Percentiles rank a stretch among this genome's conserved stretches.
Evolutionary conservation across 2,888 invertebrate species (phyloP).

Genomic region (Fissipunctia ypsillon): DNA sequence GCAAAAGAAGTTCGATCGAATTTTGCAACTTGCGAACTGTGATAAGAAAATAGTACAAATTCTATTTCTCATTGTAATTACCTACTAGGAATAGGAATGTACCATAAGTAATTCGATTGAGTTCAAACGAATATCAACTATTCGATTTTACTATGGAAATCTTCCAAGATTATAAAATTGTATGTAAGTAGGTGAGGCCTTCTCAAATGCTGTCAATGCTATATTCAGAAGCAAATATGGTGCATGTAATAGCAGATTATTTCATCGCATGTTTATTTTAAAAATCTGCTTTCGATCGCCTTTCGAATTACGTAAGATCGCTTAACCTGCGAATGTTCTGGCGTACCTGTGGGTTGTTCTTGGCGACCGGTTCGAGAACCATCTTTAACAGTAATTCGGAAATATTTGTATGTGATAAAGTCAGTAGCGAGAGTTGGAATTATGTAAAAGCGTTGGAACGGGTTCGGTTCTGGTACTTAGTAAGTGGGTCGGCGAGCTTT

Average conservation of each 20-base stretch:
- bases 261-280: constrained; percentile 41
- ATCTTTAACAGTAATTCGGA: constrained; percentile 62
- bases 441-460: constrained; percentile 75
- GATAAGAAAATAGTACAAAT: constrained; percentile 42
- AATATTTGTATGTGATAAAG: constrained; percentile 64
- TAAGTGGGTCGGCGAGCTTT: constrained; percentile 85
- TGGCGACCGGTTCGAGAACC: constrained; percentile 47
- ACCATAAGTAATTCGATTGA: neutral
- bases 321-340: constrained; percentile 51
- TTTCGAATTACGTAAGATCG: constrained; percentile 60
- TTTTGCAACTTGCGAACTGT: constrained; percentile 29
- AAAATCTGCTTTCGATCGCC: constrained; percentile 53
- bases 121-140: neutral
- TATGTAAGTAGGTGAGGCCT: constrained; percentile 43
- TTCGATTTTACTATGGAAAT: constrained; percentile 7
- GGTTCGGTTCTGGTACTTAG: constrained; percentile 68
- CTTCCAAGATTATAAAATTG: constrained; percentile 9
- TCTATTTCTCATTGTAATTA: constrained; percentile 33
- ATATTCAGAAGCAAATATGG: constrained; percentile 42
- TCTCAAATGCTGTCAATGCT: constrained; percentile 39
- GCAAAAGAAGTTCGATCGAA: constrained; percentile 32
- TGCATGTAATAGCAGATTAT: constrained; percentile 31
- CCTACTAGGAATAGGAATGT: constrained; percentile 7
- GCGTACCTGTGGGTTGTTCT: constrained; percentile 31
- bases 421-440: constrained; percentile 73